Percentiles rank a stretch among this genome's conserved stretches.
These are phyloP conservation scores for Cochlearius cochlearius DNA, from an alignment of 2,113 vertebrate genomes.

Conservation along the genomic window DNA sequence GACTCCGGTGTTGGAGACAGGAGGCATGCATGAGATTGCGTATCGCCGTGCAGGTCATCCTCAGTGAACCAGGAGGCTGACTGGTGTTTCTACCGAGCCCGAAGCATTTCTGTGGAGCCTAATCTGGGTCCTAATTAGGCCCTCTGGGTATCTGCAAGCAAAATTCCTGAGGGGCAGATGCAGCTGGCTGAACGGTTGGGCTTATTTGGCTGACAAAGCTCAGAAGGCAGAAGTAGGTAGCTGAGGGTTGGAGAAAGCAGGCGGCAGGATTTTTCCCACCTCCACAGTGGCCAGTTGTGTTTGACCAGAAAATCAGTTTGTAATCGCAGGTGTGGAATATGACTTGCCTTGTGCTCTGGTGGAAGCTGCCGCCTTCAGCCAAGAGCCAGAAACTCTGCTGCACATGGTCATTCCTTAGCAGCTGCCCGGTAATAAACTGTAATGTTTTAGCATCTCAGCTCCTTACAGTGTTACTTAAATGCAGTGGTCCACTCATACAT, in stretches of 20 bases:
- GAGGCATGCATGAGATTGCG: not conserved
- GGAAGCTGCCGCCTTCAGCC: not conserved
- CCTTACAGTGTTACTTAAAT: not conserved
- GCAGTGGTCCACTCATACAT: not conserved
- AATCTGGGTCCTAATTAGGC: not conserved
- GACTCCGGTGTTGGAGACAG: not conserved
- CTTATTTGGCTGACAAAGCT: not conserved
- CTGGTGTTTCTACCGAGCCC: not conserved
- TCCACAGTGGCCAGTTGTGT: not conserved
- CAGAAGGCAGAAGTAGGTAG: not conserved
- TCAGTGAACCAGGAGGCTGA: not conserved
- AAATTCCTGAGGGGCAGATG: not conserved
- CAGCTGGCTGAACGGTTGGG: not conserved
- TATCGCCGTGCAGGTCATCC: rapidly evolving
- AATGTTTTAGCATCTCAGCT: not conserved
- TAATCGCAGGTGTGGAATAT: rapidly evolving
- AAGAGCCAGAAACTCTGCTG: not conserved
- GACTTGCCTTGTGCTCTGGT: not conserved
- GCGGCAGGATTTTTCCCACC: not conserved
- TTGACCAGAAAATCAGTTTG: not conserved
- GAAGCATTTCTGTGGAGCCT: not conserved
- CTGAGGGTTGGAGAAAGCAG: not conserved
- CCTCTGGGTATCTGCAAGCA: not conserved
- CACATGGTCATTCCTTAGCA: not conserved
- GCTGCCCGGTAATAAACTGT: not conserved